Evolutionary conservation across 2,797 vertebrate species (phyloP).

Genomic region (Gymnocypris eckloni): DNA sequence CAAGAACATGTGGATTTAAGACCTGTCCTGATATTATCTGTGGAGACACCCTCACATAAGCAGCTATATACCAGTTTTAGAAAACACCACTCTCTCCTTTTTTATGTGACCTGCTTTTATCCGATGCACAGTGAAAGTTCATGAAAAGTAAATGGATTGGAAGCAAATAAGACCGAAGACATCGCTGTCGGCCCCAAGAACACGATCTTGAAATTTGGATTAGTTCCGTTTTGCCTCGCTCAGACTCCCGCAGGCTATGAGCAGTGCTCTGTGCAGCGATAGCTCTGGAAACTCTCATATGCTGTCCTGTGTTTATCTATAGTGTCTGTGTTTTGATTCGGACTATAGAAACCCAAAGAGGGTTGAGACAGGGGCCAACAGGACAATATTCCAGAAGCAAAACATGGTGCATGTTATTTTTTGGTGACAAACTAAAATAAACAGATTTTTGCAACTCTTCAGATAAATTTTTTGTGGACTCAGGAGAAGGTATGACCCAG

Average conservation of each 20-base stretch:
- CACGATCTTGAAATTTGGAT: slow-evolving; percentile 60
- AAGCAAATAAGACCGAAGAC: slow-evolving; percentile 14
- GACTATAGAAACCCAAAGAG: slow-evolving; percentile 74
- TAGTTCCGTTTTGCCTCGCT: slow-evolving; percentile 57
- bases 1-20: slow-evolving; percentile 55
- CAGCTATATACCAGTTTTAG: slow-evolving; percentile 62
- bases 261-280: slow-evolving; percentile 65
- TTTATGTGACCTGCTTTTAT: slow-evolving; percentile 34
- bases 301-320: slow-evolving; percentile 76
- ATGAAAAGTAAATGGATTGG: slow-evolving; percentile 33
- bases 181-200: slow-evolving; percentile 7
- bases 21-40: slow-evolving; percentile 65
- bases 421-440: slow-evolving; percentile 19
- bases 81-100: slow-evolving; percentile 11
- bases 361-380: slow-evolving; percentile 70
- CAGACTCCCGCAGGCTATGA: slow-evolving; percentile 44
- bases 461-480: neutral
- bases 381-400: slow-evolving; percentile 64
- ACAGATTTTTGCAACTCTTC: slow-evolving; percentile 5
- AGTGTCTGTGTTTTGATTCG: slow-evolving; percentile 80
- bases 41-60: slow-evolving; percentile 72
- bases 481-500: slow-evolving; percentile 35
- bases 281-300: slow-evolving; percentile 74
- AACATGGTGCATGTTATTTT: slow-evolving; percentile 16
- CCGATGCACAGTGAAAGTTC: slow-evolving; percentile 27